Conservation (phyloP, 2,797 vertebrate genomes). For the Eleutherodactylus coqui region DNA sequence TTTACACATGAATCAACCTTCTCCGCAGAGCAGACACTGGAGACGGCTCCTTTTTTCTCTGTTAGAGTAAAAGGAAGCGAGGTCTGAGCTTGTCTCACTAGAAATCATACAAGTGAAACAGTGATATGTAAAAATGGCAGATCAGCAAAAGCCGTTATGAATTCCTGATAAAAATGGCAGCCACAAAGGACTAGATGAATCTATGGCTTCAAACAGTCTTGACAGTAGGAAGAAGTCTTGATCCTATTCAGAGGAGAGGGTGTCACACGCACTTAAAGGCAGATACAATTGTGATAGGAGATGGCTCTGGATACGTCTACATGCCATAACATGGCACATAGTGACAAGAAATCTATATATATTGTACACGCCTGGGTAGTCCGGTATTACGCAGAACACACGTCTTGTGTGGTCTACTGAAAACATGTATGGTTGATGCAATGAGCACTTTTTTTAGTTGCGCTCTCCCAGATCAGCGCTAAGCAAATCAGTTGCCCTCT, state of each 20-base stretch:
- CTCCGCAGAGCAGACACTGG: conserved; percentile 73
- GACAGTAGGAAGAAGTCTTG: conserved; percentile 71
- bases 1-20: conserved; percentile 86
- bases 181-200: conserved; percentile 74
- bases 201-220: conserved; percentile 68
- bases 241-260: conserved; percentile 74
- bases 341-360: background rate
- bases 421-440: background rate
- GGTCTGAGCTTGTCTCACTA: conserved; percentile 77
- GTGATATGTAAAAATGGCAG: conserved; percentile 69
- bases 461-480: background rate
- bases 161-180: conserved; percentile 75
- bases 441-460: background rate
- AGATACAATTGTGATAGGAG: conserved; percentile 77
- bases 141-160: conserved; percentile 71
- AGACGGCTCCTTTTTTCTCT: conserved; percentile 74
- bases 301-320: conserved; percentile 73
- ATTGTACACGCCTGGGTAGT: background rate
- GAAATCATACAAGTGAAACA: conserved; percentile 73
- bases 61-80: conserved; percentile 71
- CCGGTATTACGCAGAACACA: background rate
- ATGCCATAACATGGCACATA: background rate
- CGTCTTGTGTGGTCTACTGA: background rate
- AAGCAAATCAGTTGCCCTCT: conserved; percentile 22
- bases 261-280: conserved; percentile 70